Base-by-base conservation (phyloP, 2,113 vertebrate species). In the Poicephalus gulielmi region DNA sequence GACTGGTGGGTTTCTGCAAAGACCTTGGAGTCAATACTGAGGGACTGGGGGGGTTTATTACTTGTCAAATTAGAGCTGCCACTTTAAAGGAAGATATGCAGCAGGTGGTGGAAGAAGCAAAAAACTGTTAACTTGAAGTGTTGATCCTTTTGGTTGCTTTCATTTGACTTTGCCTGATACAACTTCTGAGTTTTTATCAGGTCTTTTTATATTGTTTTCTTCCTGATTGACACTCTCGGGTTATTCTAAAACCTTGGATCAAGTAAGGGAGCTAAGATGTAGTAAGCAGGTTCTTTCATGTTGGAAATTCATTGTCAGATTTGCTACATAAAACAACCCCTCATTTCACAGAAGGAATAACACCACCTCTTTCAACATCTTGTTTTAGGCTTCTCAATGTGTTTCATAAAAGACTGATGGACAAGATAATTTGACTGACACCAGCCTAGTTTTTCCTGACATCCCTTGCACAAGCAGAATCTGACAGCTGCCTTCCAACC, bases 171-270 rank as follows among this genome's bases (percentile, higher is more conserved):
- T 77, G 25, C 18, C 50, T 92, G 64, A 68, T 95, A 85, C 35
- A 91, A 87, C 50, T 93, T 82, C 62, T 64, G 73, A 75, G 79
- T 79, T 94, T 95, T 75, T 93, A 88, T 88, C 73, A 60, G 60
- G 83, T 55, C 13, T 93, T 92, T 94, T 94, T 85, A 47, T 84
- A 95, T 92, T 95, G 90, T 96, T 92, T 91, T 86, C 86, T 82
- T 96, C 69, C 92, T 90, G 88, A 91, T 7, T 94, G 95, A 94
- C 87, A 74, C 35, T 33, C 90, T 69, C 28, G 50, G 81, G 71
- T 95, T 96, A 95, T 92, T 95, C 88, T 95, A 87, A 97, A 95
- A 93, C 71, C 88, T 95, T 92, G 95, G 83, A 96, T 96, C 95
- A 95, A 95, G 93, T 80, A 85, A 79, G 74, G 86, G 84, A 96